Evolutionary conservation across 1,140 invertebrate genomes (phyloP).

Genomic region (Cotesia chilonis): DNA sequence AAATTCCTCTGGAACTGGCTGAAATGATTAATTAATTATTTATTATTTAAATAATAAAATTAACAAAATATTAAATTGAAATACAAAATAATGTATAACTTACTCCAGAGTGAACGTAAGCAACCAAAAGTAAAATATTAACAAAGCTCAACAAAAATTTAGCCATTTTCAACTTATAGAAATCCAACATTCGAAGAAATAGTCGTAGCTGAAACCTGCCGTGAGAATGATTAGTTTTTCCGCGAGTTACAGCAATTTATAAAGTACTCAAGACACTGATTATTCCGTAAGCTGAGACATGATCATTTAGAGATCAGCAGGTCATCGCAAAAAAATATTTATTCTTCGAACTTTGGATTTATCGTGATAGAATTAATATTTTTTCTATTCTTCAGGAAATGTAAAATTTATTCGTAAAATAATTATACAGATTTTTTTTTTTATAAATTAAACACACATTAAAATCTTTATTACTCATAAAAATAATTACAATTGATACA

Average conservation of each 20-base stretch:
- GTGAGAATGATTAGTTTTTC: constrained; percentile 1
- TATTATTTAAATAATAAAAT: neutral
- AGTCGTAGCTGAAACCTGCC: neutral
- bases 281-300: too few relatives aligned
- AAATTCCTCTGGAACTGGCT: constrained; percentile 48
- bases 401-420: too few relatives aligned
- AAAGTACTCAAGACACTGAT: neutral
- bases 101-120: constrained; percentile 21
- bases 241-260: neutral
- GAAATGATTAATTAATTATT: constrained; percentile 12
- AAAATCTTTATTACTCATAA: too few relatives aligned
- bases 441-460: too few relatives aligned
- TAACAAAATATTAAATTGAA: neutral
- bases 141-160: constrained; percentile 9
- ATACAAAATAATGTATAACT: neutral
- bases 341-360: neutral
- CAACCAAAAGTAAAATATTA: neutral
- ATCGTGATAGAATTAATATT: too few relatives aligned
- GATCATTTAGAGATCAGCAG: neutral
- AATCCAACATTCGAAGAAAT: neutral
- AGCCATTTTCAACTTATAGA: neutral
- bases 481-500: too few relatives aligned
- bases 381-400: too few relatives aligned
- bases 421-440: too few relatives aligned
- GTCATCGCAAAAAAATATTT: neutral